Evolutionary conservation across 2,113 vertebrate genomes (phyloP).

Genomic region (Struthio camelus): DNA sequence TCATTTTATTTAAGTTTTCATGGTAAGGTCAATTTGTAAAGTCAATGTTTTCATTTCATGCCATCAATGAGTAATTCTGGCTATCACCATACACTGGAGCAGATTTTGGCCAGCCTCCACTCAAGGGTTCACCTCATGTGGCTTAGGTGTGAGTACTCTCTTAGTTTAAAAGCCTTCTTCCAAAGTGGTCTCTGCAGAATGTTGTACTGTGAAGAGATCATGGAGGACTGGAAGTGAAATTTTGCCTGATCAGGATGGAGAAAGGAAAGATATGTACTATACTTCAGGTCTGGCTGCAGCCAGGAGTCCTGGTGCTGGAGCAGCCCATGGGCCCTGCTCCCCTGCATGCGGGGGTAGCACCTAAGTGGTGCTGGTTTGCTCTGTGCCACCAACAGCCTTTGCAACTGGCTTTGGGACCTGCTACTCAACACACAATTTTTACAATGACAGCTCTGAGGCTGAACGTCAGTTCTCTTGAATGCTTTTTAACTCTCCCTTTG

Average conservation of each 20-base stretch:
- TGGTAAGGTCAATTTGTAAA: not conserved
- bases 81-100: rapidly evolving
- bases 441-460: not conserved
- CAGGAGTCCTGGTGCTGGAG: too few relatives aligned
- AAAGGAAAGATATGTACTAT: too few relatives aligned
- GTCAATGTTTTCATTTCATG: not conserved
- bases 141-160: not conserved
- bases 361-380: too few relatives aligned
- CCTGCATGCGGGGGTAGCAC: too few relatives aligned
- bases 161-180: not conserved
- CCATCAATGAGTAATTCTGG: not conserved
- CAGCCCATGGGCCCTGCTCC: too few relatives aligned
- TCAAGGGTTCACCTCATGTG: rapidly evolving
- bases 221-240: not conserved
- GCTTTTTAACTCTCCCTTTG: too few relatives aligned
- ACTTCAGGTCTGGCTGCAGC: too few relatives aligned
- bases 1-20: not conserved
- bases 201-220: not conserved
- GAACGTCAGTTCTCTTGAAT: not conserved
- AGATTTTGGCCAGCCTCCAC: too few relatives aligned
- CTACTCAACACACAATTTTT: not conserved
- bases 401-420: not conserved
- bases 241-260: not conserved
- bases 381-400: not conserved
- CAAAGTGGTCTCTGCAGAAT: not conserved